Percentiles rank a stretch among this genome's conserved stretches.
Evolutionary conservation across 2,113 vertebrate genomes (phyloP).

Genomic region (Suricata suricatta): DNA sequence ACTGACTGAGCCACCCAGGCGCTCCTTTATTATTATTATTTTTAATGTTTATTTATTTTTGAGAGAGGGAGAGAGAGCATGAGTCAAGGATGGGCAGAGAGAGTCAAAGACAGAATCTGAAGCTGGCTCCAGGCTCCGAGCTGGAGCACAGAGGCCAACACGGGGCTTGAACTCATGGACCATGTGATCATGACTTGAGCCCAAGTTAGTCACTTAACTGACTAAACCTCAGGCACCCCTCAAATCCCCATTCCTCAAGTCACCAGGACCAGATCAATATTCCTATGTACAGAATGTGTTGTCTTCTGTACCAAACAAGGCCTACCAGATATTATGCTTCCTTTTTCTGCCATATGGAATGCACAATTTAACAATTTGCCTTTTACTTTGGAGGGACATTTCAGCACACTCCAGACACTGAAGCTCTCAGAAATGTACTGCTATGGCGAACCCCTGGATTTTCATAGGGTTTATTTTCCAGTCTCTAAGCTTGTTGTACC

Average conservation of each 20-base stretch:
- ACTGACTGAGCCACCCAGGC: too few relatives aligned
- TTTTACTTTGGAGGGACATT: neutral
- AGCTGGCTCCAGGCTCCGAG: too few relatives aligned
- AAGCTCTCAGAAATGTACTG: neutral
- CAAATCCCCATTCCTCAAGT: neutral
- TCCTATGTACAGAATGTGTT: neutral
- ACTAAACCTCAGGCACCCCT: too few relatives aligned
- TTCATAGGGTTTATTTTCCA: neutral
- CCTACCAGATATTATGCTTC: neutral
- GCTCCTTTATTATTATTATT: too few relatives aligned
- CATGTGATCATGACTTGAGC: too few relatives aligned
- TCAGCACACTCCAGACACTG: neutral
- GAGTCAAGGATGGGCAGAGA: too few relatives aligned
- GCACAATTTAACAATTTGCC: neutral
- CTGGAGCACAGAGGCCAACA: too few relatives aligned
- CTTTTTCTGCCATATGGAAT: neutral
- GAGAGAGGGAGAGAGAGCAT: too few relatives aligned
- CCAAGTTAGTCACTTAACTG: too few relatives aligned
- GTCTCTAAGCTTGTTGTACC: neutral
- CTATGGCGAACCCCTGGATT: fast-evolving
- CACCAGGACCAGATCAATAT: neutral
- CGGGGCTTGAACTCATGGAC: too few relatives aligned
- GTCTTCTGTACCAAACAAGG: neutral
- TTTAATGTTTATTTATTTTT: too few relatives aligned
- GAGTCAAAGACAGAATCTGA: too few relatives aligned